phyloP scores from a whole-genome alignment of 2,113 vertebrate species.

The Chrysochloris asiatica region DNA sequence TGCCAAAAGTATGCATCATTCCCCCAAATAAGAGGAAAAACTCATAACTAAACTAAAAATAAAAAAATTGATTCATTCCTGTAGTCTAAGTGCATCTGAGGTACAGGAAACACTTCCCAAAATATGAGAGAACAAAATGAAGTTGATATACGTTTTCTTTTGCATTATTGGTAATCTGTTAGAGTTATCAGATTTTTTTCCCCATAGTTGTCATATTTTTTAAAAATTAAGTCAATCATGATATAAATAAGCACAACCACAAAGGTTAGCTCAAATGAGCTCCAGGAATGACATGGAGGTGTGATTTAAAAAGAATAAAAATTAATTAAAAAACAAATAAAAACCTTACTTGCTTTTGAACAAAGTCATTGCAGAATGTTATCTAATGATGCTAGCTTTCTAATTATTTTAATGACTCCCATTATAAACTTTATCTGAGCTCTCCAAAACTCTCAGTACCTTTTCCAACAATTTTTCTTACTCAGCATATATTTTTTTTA shows the following conservation, averaged over 20 bases:
- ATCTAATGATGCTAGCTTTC: background rate
- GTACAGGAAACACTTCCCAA: constrained; percentile 4
- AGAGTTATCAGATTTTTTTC: background rate
- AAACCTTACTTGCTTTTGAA: too few species aligned
- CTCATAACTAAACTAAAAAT: background rate
- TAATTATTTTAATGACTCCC: background rate
- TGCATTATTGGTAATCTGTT: background rate
- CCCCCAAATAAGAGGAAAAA: background rate
- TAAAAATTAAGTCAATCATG: constrained; percentile 57
- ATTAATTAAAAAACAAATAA: constrained; percentile 9
- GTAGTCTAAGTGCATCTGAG: background rate
- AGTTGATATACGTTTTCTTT: constrained; percentile 37
- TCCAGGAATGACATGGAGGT: background rate
- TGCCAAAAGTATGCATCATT: background rate
- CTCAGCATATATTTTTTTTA: too few species aligned
- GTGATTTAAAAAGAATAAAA: background rate
- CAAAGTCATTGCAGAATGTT: too few species aligned
- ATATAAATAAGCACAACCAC: constrained; percentile 18
- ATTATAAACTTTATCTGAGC: background rate
- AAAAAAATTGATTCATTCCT: background rate
- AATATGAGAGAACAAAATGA: constrained; percentile 41
- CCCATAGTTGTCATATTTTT: constrained; percentile 50
- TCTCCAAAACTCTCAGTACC: background rate
- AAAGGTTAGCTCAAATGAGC: constrained; percentile 2
- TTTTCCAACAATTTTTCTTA: too few species aligned